phyloP scores from a whole-genome alignment of 37 sponge, comb jelly and placozoan species.

The Geodia barretti region DNA sequence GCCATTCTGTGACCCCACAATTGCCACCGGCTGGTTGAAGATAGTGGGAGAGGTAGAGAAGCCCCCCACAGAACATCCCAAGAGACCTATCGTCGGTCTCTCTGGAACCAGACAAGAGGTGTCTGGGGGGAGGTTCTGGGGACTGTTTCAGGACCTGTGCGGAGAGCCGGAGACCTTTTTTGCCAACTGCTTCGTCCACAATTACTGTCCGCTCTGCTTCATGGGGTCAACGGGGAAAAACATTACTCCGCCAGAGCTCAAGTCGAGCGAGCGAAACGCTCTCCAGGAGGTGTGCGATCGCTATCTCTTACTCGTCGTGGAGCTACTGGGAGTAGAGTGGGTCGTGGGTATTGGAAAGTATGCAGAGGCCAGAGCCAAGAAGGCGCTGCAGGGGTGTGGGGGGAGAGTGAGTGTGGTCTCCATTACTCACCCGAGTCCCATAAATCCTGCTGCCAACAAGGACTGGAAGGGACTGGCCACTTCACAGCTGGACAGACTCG shows the following conservation, averaged over 20 bases:
- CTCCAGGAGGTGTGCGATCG: constrained; percentile 60
- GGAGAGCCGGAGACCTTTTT: constrained; percentile 58
- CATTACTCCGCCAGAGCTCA: constrained; percentile 67
- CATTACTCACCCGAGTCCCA: constrained; percentile 76
- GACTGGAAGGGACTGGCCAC: constrained; percentile 46
- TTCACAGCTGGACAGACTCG: constrained; percentile 25
- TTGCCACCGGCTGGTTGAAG: constrained; percentile 62
- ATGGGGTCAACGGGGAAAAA: constrained; percentile 75
- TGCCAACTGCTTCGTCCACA: constrained; percentile 75
- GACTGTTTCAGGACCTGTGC: constrained; percentile 50
- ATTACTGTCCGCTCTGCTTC: constrained; percentile 82
- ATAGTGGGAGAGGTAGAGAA: constrained; percentile 56
- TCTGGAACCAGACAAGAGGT: constrained; percentile 53
- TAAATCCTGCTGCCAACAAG: constrained; percentile 72
- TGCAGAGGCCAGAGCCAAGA: constrained; percentile 50
- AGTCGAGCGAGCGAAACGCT: constrained; percentile 3
- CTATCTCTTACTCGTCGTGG: constrained; percentile 22
- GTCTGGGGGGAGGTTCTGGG: constrained; percentile 74
- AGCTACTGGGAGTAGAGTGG: constrained; percentile 39
- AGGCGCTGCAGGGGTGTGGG: neutral
- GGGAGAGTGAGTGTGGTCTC: constrained; percentile 10
- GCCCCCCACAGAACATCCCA: constrained; percentile 72
- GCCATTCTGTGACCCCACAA: constrained; percentile 70
- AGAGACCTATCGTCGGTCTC: constrained; percentile 61
- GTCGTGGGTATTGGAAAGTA: constrained; percentile 75